phyloP scores from a whole-genome alignment of 1,140 invertebrate species.

The Euura lappo region DNA sequence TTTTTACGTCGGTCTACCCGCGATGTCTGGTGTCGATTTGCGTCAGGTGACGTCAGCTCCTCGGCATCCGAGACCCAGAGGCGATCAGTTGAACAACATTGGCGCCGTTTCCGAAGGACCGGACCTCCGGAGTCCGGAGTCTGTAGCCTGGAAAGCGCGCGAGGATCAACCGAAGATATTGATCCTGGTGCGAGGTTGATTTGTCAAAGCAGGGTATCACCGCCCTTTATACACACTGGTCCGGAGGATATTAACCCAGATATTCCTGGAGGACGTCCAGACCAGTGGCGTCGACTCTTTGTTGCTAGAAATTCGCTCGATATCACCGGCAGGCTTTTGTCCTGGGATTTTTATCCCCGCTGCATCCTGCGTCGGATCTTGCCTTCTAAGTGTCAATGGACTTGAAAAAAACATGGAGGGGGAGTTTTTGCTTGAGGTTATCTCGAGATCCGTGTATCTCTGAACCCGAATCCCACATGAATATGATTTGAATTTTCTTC shows the following conservation, averaged over 20 bases:
- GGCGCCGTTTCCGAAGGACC: not conserved
- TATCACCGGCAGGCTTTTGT: not conserved
- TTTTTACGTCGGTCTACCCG: not conserved
- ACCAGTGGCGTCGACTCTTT: not conserved
- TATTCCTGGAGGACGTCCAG: constrained; percentile 50
- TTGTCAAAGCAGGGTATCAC: constrained; percentile 11
- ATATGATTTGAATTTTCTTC: too few relatives aligned
- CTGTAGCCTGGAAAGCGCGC: too few relatives aligned
- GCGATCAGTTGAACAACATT: not conserved
- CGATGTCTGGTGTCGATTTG: not conserved
- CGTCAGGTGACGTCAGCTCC: not conserved
- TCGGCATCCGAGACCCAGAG: not conserved
- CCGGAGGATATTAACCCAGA: constrained; percentile 45
- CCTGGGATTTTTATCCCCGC: not conserved
- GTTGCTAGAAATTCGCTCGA: constrained; percentile 37
- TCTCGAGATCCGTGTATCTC: too few relatives aligned
- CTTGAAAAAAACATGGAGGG: too few relatives aligned
- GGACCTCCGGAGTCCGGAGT: too few relatives aligned
- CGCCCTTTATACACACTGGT: constrained; percentile 36
- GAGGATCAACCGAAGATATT: constrained; percentile 17
- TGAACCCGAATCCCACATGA: too few relatives aligned
- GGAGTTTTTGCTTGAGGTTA: too few relatives aligned
- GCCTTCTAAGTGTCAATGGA: too few relatives aligned
- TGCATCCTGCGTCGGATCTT: not conserved
- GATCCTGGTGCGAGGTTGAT: constrained; percentile 33